phyloP scores from a whole-genome alignment of 1,140 invertebrate species.

The Cherax quadricarinatus region DNA sequence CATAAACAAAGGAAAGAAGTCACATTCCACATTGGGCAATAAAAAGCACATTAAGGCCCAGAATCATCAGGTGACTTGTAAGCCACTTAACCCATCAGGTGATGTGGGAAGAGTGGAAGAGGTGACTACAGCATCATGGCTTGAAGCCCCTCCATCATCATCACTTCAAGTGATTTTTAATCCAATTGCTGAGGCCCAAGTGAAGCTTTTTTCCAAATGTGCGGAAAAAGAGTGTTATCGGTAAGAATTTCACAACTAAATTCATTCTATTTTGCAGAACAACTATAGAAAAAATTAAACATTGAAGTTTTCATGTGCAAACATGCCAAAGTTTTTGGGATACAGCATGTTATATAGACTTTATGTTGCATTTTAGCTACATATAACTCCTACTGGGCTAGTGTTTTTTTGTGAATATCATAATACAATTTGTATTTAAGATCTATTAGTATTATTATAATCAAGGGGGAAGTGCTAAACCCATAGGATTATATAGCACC shows the following conservation, averaged over 20 bases:
- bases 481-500: too few relatives aligned
- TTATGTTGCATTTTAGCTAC: too few relatives aligned
- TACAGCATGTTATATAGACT: too few relatives aligned
- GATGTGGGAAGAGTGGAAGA: not conserved
- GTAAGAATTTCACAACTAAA: not conserved
- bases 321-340: too few relatives aligned
- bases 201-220: conserved; percentile 11
- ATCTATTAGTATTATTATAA: too few relatives aligned
- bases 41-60: not conserved
- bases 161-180: conserved; percentile 24
- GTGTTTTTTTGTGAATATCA: too few relatives aligned
- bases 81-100: not conserved
- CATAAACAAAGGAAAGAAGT: not conserved
- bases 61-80: not conserved
- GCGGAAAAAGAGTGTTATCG: conserved; percentile 30
- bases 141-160: not conserved
- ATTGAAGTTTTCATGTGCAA: too few relatives aligned
- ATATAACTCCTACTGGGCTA: too few relatives aligned
- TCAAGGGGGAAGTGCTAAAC: too few relatives aligned
- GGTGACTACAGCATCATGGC: conserved; percentile 21
- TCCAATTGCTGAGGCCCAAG: conserved; percentile 43
- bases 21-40: not conserved
- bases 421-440: too few relatives aligned
- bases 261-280: too few relatives aligned
- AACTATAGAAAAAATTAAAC: too few relatives aligned